phyloP scores from a whole-genome alignment of 2,888 invertebrate species.

The Cyclophora punctaria region DNA sequence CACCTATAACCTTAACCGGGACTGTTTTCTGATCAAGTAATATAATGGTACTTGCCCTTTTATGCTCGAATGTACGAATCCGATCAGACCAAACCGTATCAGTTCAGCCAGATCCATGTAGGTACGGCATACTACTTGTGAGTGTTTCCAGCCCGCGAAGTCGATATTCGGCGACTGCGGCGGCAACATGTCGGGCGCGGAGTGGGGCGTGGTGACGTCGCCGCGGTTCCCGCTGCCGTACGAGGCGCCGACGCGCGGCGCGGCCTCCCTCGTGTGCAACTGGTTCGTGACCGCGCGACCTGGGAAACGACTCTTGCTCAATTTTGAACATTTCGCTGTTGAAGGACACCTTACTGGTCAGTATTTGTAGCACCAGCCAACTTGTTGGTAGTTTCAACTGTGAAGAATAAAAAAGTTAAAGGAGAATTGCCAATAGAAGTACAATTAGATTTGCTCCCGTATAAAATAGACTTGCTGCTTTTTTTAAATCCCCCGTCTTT shows the following conservation, averaged over 20 bases:
- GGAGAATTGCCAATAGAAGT: no score
- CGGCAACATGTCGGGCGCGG: slow-evolving; percentile 88
- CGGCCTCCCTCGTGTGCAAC: slow-evolving; percentile 93
- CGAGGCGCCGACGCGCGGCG: slow-evolving; percentile 84
- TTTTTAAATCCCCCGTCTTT: no score
- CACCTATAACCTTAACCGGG: neutral
- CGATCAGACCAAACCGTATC: no score
- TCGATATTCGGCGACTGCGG: slow-evolving; percentile 95
- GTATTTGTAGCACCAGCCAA: slow-evolving; percentile 18
- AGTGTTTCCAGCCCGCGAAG: slow-evolving; percentile 77
- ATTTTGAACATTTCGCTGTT: slow-evolving; percentile 93
- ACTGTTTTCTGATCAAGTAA: no score
- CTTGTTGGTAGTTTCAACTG: no score
- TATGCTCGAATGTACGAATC: no score
- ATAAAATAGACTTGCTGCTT: no score
- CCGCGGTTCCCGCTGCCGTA: slow-evolving; percentile 95
- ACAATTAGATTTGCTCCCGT: no score
- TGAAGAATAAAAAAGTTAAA: no score
- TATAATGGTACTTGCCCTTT: no score
- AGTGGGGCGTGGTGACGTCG: slow-evolving; percentile 88
- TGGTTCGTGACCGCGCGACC: slow-evolving; percentile 95
- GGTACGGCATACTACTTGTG: neutral
- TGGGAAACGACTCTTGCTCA: slow-evolving; percentile 90
- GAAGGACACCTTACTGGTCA: slow-evolving; percentile 93
- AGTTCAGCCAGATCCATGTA: no score